Percentiles rank a stretch among this genome's conserved stretches.
These are phyloP conservation scores for Lasioglossum pauxillum DNA, from an alignment of 2,888 invertebrate species.

Conservation along the genomic window DNA sequence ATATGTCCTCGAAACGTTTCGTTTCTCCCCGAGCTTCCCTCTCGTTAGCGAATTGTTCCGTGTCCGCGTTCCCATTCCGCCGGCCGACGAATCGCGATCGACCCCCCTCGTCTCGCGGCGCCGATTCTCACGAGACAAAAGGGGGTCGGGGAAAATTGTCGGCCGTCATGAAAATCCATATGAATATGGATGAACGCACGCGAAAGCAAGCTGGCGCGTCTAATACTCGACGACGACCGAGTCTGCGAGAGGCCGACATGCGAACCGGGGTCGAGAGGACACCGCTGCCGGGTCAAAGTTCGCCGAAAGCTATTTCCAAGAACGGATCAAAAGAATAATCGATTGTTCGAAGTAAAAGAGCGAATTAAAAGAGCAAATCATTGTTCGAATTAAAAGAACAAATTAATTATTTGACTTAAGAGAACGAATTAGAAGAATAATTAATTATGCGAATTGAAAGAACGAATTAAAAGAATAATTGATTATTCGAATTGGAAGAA, in stretches of 20 bases:
- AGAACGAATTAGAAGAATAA: too few species aligned
- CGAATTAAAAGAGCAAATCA: too few species aligned
- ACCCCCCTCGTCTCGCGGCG: background rate
- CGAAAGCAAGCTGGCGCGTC: background rate
- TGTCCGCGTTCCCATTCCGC: background rate
- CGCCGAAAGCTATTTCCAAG: too few species aligned
- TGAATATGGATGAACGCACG: constrained; percentile 59
- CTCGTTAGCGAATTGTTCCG: background rate
- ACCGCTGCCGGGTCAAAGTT: background rate
- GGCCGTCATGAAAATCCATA: constrained; percentile 44
- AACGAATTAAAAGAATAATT: too few species aligned
- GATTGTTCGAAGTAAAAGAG: too few species aligned
- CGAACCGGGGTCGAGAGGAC: constrained; percentile 15
- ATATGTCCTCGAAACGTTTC: background rate
- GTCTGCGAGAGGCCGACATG: background rate
- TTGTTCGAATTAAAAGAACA: too few species aligned
- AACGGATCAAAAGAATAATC: too few species aligned
- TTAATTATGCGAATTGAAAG: too few species aligned
- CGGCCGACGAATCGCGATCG: constrained; percentile 1
- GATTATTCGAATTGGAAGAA: too few species aligned
- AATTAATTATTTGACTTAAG: too few species aligned
- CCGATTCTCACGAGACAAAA: constrained; percentile 1
- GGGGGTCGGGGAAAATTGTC: background rate
- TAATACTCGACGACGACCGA: constrained; percentile 49
- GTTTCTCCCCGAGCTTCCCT: background rate